Percentiles rank a stretch among this genome's conserved stretches.
These are phyloP conservation scores for Xestia xanthographa DNA, from an alignment of 2,888 invertebrate species.

Conservation along the genomic window DNA sequence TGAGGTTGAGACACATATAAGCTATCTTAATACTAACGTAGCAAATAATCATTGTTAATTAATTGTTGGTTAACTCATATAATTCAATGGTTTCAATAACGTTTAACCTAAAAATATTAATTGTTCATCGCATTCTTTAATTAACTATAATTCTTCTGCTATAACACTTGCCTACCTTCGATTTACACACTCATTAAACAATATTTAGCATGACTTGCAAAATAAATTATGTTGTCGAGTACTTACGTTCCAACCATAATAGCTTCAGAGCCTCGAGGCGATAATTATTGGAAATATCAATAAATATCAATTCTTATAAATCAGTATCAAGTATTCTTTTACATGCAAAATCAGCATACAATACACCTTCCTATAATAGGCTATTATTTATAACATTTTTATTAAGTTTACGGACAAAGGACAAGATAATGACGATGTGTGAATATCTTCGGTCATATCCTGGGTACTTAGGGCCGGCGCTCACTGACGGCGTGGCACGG, in stretches of 20 bases:
- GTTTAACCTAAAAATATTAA: not conserved
- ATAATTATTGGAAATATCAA: slow-evolving; percentile 29
- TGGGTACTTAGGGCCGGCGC: slow-evolving; percentile 48
- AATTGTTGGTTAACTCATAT: not conserved
- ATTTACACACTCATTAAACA: not conserved
- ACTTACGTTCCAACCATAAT: slow-evolving; percentile 10
- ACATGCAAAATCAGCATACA: slow-evolving; percentile 5
- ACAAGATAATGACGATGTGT: slow-evolving; percentile 28
- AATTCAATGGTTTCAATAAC: not conserved
- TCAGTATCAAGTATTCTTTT: slow-evolving; percentile 8
- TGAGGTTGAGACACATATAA: too few relatives aligned
- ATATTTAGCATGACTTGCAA: not conserved
- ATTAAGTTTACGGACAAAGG: slow-evolving; percentile 24
- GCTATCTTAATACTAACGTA: too few relatives aligned
- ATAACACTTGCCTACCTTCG: too few relatives aligned
- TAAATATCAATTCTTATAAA: slow-evolving; percentile 43
- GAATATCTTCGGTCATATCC: slow-evolving; percentile 43
- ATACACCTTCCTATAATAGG: slow-evolving; percentile 8
- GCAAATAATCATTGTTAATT: too few relatives aligned
- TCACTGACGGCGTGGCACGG: too few relatives aligned
- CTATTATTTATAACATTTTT: slow-evolving; percentile 30
- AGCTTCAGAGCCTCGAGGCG: not conserved
- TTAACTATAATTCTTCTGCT: too few relatives aligned
- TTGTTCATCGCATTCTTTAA: not conserved
- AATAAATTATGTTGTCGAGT: not conserved